Percentiles rank a stretch among this genome's conserved stretches.
phyloP scores from a whole-genome alignment of 2,113 vertebrate genomes.

The Paramormyrops kingsleyae region DNA sequence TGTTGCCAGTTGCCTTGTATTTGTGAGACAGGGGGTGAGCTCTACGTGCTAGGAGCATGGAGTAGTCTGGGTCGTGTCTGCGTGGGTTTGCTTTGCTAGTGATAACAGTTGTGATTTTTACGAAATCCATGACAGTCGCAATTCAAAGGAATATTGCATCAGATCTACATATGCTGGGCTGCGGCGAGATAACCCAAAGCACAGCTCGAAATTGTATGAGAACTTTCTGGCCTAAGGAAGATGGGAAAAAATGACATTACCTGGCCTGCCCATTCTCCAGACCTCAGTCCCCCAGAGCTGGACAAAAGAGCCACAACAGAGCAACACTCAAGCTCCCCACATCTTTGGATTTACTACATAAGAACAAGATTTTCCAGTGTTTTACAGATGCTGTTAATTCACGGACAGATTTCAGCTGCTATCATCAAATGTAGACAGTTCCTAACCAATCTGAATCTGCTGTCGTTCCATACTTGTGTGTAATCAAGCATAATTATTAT shows the following conservation, averaged over 20 bases:
- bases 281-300: background rate
- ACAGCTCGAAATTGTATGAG: background rate
- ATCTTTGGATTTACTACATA: background rate
- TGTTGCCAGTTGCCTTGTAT: background rate
- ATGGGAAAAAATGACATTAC: background rate
- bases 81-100: background rate
- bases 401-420: background rate
- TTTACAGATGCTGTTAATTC: background rate
- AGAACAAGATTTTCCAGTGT: background rate
- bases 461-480: background rate
- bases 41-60: background rate
- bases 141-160: background rate
- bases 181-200: background rate
- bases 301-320: background rate
- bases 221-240: background rate
- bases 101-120: background rate
- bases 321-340: background rate
- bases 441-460: background rate
- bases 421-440: background rate
- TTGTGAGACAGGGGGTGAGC: background rate
- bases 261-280: background rate
- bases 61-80: background rate
- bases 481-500: background rate
- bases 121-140: background rate
- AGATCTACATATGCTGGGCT: background rate